Evolutionary conservation across 2,113 vertebrate genomes (phyloP).

Genomic region (Micronycteris hirsuta): DNA sequence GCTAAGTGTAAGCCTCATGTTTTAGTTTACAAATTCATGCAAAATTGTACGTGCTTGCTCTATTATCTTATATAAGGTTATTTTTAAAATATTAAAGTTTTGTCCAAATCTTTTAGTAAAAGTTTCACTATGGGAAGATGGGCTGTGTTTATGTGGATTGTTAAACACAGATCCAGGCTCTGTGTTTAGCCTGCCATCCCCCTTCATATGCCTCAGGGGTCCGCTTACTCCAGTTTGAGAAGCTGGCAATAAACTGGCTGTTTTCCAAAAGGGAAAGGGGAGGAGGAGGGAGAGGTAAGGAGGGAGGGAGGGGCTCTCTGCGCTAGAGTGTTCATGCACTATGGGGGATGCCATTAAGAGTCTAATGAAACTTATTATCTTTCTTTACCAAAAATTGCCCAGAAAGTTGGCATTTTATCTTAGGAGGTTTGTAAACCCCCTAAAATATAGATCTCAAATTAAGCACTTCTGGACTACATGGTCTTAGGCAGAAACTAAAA

Average conservation of each 20-base stretch:
- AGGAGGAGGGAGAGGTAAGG: too few species aligned
- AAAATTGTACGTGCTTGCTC: not conserved
- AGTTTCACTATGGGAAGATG: not conserved
- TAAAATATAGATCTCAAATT: not conserved
- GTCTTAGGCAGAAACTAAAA: not conserved
- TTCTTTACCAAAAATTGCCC: not conserved
- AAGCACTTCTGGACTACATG: not conserved
- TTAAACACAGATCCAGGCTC: too few species aligned
- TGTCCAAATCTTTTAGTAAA: not conserved
- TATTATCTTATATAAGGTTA: not conserved
- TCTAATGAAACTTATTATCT: not conserved
- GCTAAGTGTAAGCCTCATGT: not conserved
- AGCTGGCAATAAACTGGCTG: not conserved
- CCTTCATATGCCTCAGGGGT: not conserved
- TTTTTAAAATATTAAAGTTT: not conserved
- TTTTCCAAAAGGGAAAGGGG: not conserved
- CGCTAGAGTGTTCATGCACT: not conserved
- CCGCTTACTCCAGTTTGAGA: not conserved
- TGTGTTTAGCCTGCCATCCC: not conserved
- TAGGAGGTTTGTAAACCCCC: not conserved
- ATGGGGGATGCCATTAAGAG: too few species aligned
- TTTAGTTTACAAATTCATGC: not conserved
- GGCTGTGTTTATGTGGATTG: too few species aligned
- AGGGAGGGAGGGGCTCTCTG: not conserved
- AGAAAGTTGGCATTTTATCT: not conserved